Conservation (phyloP, 2,113 vertebrate species). For the Limnothrissa miodon region DNA sequence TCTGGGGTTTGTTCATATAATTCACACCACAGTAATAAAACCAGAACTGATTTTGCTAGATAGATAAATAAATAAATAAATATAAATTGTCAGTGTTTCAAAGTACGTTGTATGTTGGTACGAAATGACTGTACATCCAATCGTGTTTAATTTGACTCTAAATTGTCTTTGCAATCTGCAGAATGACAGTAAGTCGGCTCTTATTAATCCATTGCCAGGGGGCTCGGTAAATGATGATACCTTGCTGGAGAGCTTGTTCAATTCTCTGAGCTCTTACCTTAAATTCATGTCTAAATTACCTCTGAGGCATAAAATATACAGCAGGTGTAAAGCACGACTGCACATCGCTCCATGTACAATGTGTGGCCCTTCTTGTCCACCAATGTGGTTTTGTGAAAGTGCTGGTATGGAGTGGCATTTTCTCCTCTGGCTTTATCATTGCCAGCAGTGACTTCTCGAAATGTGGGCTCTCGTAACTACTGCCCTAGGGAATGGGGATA, state of each 20-base stretch:
- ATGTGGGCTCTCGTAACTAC: not conserved
- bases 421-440: not conserved
- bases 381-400: not conserved
- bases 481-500: not conserved
- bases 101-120: not conserved
- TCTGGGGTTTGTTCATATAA: not conserved
- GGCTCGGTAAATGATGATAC: not conserved
- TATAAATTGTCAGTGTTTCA: not conserved
- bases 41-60: not conserved
- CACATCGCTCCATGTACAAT: not conserved
- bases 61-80: not conserved
- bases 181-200: slow-evolving; percentile 4
- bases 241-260: not conserved
- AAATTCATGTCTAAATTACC: slow-evolving; percentile 4
- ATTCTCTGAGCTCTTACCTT: not conserved
- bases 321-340: not conserved
- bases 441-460: not conserved
- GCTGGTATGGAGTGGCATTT: not conserved
- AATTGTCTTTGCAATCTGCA: not conserved
- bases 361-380: not conserved
- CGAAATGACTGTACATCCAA: not conserved
- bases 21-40: not conserved
- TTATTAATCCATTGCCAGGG: not conserved
- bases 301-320: slow-evolving; percentile 3
- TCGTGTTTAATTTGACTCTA: not conserved